Conservation (phyloP, 2,113 vertebrate species). For the Bufo gargarizans region DNA sequence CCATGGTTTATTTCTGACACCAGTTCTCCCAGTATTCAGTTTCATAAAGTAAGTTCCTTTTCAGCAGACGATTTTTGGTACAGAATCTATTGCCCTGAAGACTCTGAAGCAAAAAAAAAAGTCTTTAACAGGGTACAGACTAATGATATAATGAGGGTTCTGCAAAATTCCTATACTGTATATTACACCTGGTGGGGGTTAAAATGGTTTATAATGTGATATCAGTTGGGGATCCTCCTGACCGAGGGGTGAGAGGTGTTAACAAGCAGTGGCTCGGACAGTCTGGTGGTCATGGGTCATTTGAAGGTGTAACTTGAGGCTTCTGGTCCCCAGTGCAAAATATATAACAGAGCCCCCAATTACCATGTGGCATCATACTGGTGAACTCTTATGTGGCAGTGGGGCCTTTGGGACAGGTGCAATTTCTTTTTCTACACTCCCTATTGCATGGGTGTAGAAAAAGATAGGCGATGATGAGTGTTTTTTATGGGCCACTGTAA, state of each 20-base stretch:
- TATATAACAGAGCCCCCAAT: too few species aligned
- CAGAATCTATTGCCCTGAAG: not conserved
- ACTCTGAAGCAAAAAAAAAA: not conserved
- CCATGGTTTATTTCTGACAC: slow-evolving; percentile 47
- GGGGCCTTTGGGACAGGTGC: too few species aligned
- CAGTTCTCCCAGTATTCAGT: slow-evolving; percentile 21
- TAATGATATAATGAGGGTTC: not conserved
- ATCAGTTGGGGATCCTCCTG: not conserved
- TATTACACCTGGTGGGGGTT: not conserved
- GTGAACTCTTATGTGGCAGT: too few species aligned
- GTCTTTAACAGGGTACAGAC: not conserved
- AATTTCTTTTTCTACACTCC: too few species aligned
- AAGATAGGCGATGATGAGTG: too few species aligned
- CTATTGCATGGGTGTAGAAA: too few species aligned
- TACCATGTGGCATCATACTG: too few species aligned
- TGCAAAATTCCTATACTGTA: not conserved
- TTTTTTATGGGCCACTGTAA: too few species aligned
- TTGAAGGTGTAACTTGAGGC: not conserved
- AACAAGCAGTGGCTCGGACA: not conserved
- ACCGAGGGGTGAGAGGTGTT: not conserved
- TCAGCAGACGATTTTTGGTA: slow-evolving; percentile 28
- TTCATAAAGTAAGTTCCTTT: slow-evolving; percentile 40
- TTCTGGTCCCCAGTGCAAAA: too few species aligned
- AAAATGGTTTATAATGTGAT: not conserved
- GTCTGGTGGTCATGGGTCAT: not conserved